phyloP scores from a whole-genome alignment of 2,888 invertebrate genomes.

The Oxyteleia sp. region DNA sequence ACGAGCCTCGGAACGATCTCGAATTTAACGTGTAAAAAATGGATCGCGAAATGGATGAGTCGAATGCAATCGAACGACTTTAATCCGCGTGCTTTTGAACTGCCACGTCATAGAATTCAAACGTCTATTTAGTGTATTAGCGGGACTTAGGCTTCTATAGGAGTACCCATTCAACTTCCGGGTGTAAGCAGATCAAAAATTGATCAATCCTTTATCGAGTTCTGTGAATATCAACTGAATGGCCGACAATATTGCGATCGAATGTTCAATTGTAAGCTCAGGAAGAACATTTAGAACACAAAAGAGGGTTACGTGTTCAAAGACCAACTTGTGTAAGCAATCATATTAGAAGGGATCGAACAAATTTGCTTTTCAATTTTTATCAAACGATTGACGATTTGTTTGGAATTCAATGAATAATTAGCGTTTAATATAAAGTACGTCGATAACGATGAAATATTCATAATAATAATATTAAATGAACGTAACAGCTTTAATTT shows the following conservation, averaged over 20 bases:
- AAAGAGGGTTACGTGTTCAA: slow-evolving; percentile 12
- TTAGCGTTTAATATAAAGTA: neutral
- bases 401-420: neutral
- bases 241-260: slow-evolving; percentile 42
- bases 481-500: neutral
- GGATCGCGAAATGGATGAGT: slow-evolving; percentile 57
- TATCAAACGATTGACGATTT: neutral
- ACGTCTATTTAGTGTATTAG: slow-evolving; percentile 68
- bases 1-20: slow-evolving; percentile 49
- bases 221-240: slow-evolving; percentile 33
- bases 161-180: slow-evolving; percentile 45
- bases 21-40: slow-evolving; percentile 64
- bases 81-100: slow-evolving; percentile 65
- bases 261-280: slow-evolving; percentile 25
- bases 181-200: slow-evolving; percentile 69
- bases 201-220: slow-evolving; percentile 52
- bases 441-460: neutral
- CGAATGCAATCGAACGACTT: slow-evolving; percentile 67
- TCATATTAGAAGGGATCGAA: slow-evolving; percentile 26
- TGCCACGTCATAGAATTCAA: slow-evolving; percentile 52
- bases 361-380: neutral
- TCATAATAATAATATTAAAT: neutral
- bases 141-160: slow-evolving; percentile 49
- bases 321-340: slow-evolving; percentile 13
- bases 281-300: slow-evolving; percentile 30